These are phyloP conservation scores for Tetramorium simillimum DNA, from an alignment of 1,140 invertebrate species.

Conservation along the genomic window DNA sequence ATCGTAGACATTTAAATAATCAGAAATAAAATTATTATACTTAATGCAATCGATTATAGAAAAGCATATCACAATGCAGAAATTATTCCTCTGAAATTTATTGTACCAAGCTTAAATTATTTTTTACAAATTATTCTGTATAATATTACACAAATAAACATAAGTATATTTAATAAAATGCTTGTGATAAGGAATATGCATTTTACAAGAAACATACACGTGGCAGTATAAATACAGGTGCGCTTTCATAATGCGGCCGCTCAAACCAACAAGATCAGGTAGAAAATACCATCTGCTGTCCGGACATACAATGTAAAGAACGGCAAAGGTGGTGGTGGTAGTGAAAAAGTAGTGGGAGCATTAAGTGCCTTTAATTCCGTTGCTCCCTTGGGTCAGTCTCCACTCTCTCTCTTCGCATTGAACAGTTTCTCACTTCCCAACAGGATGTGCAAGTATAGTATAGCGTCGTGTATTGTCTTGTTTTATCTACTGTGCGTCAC, in stretches of 20 bases:
- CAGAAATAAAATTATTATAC: conserved; percentile 8
- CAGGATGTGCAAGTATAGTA: conserved; percentile 14
- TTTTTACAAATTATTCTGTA: conserved; percentile 5
- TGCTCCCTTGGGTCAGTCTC: background rate
- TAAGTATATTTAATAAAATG: background rate
- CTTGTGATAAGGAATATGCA: background rate
- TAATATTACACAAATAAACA: background rate
- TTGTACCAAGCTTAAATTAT: conserved; percentile 19
- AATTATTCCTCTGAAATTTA: background rate
- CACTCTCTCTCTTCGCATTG: background rate
- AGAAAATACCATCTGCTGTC: conserved; percentile 13
- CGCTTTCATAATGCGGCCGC: background rate
- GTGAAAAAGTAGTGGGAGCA: conserved; percentile 31
- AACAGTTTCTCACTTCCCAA: background rate
- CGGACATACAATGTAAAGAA: background rate
- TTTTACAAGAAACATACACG: background rate
- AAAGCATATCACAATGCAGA: background rate
- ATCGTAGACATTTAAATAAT: background rate
- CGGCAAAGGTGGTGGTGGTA: background rate
- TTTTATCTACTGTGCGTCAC: conserved; percentile 19
- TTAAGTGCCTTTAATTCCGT: background rate
- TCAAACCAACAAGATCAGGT: background rate
- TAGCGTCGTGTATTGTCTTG: background rate
- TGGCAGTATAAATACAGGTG: background rate
- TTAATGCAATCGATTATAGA: background rate